phyloP scores from a whole-genome alignment of 2,113 vertebrate species.

The Pipa parva region DNA sequence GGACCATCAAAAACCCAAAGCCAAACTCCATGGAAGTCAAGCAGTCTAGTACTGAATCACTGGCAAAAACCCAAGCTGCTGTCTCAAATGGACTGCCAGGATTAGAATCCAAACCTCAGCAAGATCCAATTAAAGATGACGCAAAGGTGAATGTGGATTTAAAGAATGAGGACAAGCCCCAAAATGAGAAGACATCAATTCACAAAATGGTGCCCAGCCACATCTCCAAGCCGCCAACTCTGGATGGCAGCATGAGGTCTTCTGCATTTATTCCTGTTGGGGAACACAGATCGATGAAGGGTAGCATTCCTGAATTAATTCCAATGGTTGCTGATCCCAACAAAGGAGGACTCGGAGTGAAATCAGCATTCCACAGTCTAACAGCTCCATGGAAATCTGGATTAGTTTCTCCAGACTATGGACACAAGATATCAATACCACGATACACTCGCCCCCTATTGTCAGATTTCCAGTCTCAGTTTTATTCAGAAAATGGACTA shows the following conservation, averaged over 20 bases:
- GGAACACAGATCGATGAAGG: constrained; percentile 62
- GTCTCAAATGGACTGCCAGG: constrained; percentile 41
- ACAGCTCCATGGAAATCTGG: constrained; percentile 68
- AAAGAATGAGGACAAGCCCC: constrained; percentile 45
- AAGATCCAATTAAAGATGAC: constrained; percentile 57
- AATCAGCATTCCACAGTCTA: constrained; percentile 70
- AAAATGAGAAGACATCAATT: constrained; percentile 49
- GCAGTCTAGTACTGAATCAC: constrained; percentile 48
- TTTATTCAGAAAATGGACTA: constrained; percentile 69
- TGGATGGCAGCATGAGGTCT: constrained; percentile 57
- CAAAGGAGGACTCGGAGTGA: constrained; percentile 55
- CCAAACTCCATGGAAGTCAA: constrained; percentile 53
- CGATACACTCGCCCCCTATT: constrained; percentile 65
- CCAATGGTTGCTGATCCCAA: constrained; percentile 49
- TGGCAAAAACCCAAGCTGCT: constrained; percentile 50
- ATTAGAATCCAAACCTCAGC: constrained; percentile 56
- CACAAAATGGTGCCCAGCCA: constrained; percentile 47
- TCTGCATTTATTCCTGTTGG: constrained; percentile 80
- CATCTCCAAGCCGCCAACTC: constrained; percentile 44
- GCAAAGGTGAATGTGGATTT: constrained; percentile 59
- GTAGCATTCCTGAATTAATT: constrained; percentile 52
- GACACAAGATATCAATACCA: constrained; percentile 68
- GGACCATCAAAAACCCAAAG: constrained; percentile 60
- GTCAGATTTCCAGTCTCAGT: constrained; percentile 73
- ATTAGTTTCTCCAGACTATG: constrained; percentile 60